Evolutionary conservation across 2,888 invertebrate species (phyloP), one percentile per base, ranked within the genome.

Genomic region (Dexiosoma caninum): DNA sequence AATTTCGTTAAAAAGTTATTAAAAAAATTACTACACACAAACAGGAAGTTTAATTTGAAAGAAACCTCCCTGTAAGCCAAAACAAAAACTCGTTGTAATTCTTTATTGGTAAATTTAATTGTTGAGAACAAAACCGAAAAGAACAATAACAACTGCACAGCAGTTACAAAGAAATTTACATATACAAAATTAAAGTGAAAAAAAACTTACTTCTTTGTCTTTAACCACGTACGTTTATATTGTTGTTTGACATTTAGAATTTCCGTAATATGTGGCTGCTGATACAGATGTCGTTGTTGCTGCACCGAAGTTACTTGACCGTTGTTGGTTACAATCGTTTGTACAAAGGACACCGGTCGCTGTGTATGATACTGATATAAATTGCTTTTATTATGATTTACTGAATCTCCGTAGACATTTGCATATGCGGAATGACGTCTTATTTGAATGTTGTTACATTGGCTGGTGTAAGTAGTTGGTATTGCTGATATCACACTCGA

Each of bases 301-400:
- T 87, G 86, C 67, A 87, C 80, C 9, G 86, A 83, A 59, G 86
- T 88, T 14, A 87, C 85, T 60, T 85, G 86, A 30, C 88, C 89
- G 32, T 87, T 87, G 44, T 87, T 89, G 19, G 86, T 87, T 64
- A 89, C 81, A 79, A 85, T 86, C 21, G 88, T 85, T 82, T 88
- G 88, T 8, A 88, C 85, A 82, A 85, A 84, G 81, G 87, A 85
- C 42, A 87, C 42, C 2, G 88, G 85, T 12, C 86, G 80, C 40
- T 60, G 59, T 57, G 40, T 59, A 19, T 57, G 46, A 51, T 64
- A 35, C 37, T 57, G 81, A 67, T 75, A 82, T 74, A 78, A 70
- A 78, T 77, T 72, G 46, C 59, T 51, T 67, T 71, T 72, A 51
- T 76, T 67, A 57, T 85, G 85, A 55, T 84, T 83, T 77, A 84